Base-by-base conservation (phyloP, 2,888 invertebrate genomes). In the Tetropium fuscum region DNA sequence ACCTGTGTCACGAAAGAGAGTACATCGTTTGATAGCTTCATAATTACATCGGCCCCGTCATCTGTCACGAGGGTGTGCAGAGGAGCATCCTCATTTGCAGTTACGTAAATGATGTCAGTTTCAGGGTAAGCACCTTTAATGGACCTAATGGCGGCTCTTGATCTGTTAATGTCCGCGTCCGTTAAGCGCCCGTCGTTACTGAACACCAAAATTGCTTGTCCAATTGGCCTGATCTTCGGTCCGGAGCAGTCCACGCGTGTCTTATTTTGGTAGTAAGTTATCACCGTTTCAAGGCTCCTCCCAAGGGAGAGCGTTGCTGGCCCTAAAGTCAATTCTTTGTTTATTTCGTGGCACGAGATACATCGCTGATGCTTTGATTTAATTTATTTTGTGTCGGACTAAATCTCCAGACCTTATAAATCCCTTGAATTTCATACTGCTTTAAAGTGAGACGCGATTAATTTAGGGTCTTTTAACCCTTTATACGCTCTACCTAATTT, bases 61-160 rank as follows among this genome's bases (percentile, higher is more conserved):
- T 57, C 51, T 6, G 8, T 20, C 19, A 64, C 22, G 1, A 63
- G 48, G 22, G 53, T 45, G 7, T 34, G 13, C 6, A 66, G 45
- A 7, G 58, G 40, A 22, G 53, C 51, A 15, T 82, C 68, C 44
- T 68, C 66, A 8, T 64, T 63, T 32, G 84, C 83, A 10, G 86
- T 82, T 0, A 84, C 79, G 66, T 86, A 87, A 0, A 85, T 79
- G 58, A 88, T 84, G 66, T 84, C 85, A 0, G 84, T 83, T 63
- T 87, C 86, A 19, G 85, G 86, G 72, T 83, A 83, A 6, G 79
- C 78, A 0, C 74, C 74, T 58, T 86, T 81, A 2, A 87, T 76
- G 1, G 84, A 78, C 3, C 70, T 65, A 80, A 87, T 82, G 1
- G 85, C 78, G 22, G 78, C 77, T 48, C 80, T 73, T 0, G 84